Evolutionary conservation across 2,888 invertebrate genomes (phyloP).

Genomic region (Sesamia inferens): DNA sequence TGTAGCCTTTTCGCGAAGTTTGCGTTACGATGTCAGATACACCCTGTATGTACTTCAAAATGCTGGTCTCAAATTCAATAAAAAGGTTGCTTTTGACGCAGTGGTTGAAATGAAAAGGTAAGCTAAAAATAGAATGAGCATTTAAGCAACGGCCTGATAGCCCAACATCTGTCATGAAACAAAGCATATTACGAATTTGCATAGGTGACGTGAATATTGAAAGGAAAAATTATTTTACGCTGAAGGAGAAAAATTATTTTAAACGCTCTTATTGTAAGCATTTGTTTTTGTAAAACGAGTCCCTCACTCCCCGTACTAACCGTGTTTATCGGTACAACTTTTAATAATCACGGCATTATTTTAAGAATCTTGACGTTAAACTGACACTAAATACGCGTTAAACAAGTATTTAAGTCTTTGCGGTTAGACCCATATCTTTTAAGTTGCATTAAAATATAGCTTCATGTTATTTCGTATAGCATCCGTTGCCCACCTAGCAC

Average conservation of each 20-base stretch:
- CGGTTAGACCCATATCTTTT: too few species aligned
- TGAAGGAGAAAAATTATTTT: too few species aligned
- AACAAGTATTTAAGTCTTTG: too few species aligned
- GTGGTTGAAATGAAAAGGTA: neutral
- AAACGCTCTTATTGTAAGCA: neutral
- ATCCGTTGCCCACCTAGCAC: conserved; percentile 17
- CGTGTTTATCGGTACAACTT: too few species aligned
- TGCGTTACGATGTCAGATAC: too few species aligned
- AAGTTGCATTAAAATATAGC: conserved; percentile 11
- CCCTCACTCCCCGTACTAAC: too few species aligned
- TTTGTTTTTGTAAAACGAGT: neutral
- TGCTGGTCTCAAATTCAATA: neutral
- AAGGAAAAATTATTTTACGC: neutral
- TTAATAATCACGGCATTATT: too few species aligned
- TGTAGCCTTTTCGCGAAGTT: too few species aligned
- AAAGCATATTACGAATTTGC: neutral
- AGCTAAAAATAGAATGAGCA: neutral
- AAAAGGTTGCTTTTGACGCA: neutral
- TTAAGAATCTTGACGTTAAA: too few species aligned
- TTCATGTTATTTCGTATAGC: conserved; percentile 13
- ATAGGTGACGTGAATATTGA: neutral
- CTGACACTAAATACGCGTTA: too few species aligned
- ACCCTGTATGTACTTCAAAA: too few species aligned
- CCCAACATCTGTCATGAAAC: neutral
- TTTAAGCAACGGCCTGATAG: neutral